Conservation (phyloP, 2,888 invertebrate genomes). For the Leptinotarsa juncta region DNA sequence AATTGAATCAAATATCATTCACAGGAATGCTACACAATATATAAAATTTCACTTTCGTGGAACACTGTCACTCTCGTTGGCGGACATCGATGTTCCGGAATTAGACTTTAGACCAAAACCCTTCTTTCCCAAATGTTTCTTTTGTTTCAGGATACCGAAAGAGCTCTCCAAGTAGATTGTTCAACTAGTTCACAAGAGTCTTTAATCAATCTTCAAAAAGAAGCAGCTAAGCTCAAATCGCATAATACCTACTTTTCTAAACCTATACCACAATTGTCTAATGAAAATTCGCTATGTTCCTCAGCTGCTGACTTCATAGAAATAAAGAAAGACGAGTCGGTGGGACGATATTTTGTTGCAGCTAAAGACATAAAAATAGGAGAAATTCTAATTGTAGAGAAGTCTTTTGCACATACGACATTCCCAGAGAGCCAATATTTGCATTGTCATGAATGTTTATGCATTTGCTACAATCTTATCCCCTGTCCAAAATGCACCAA, state of each 20-base stretch:
- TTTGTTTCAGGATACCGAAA: conserved; percentile 71
- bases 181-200: conserved; percentile 74
- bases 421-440: conserved; percentile 66
- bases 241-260: conserved; percentile 41
- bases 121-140: not conserved
- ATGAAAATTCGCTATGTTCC: conserved; percentile 53
- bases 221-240: conserved; percentile 47
- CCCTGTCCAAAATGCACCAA: conserved; percentile 75
- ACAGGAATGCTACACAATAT: too few relatives aligned
- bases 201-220: conserved; percentile 56
- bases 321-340: conserved; percentile 70
- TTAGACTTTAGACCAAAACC: too few relatives aligned
- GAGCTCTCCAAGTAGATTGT: conserved; percentile 72
- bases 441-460: conserved; percentile 78
- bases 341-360: conserved; percentile 80
- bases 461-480: conserved; percentile 70
- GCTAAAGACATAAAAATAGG: conserved; percentile 76
- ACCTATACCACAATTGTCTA: conserved; percentile 46
- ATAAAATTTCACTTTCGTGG: too few relatives aligned
- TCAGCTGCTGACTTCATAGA: conserved; percentile 75
- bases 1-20: too few relatives aligned
- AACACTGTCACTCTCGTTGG: too few relatives aligned
- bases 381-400: conserved; percentile 81
- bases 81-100: too few relatives aligned
- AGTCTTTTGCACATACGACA: conserved; percentile 76